Conservation (phyloP, 1,140 invertebrate species). For the Zeugodacus cucurbitae region DNA sequence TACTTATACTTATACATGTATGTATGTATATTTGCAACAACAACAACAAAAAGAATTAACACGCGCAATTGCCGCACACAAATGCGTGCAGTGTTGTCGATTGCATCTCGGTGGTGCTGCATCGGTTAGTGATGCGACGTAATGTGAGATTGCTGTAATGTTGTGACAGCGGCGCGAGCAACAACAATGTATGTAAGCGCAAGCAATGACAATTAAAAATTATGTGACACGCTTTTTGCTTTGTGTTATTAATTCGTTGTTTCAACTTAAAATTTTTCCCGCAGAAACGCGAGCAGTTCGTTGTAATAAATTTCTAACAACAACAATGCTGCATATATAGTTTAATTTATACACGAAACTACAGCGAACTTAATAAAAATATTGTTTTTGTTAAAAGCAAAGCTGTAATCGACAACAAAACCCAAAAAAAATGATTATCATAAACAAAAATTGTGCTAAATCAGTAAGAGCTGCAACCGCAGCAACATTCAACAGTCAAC, state of each 20-base stretch:
- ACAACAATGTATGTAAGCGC: neutral
- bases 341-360: neutral
- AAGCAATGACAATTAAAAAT: conserved; percentile 16
- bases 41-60: neutral
- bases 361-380: no score
- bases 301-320: neutral
- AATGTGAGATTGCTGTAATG: neutral
- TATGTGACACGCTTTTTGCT: neutral
- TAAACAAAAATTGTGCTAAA: no score
- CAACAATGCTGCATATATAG: neutral
- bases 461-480: neutral
- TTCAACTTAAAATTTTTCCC: neutral
- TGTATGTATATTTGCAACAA: neutral
- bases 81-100: neutral
- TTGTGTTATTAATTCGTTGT: neutral
- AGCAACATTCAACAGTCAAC: conserved; percentile 1
- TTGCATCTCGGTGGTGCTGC: neutral
- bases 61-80: neutral
- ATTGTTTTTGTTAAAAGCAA: no score
- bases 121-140: neutral
- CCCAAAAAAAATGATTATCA: no score
- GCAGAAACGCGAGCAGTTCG: neutral
- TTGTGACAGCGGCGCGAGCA: neutral
- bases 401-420: no score
- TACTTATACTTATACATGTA: neutral